A percentile compares a stretch with the other conserved stretches of the same genome.
Evolutionary conservation across 37 sponge, comb jelly and placozoan genomes (phyloP).

Genomic region (Ephydatia muelleri): DNA sequence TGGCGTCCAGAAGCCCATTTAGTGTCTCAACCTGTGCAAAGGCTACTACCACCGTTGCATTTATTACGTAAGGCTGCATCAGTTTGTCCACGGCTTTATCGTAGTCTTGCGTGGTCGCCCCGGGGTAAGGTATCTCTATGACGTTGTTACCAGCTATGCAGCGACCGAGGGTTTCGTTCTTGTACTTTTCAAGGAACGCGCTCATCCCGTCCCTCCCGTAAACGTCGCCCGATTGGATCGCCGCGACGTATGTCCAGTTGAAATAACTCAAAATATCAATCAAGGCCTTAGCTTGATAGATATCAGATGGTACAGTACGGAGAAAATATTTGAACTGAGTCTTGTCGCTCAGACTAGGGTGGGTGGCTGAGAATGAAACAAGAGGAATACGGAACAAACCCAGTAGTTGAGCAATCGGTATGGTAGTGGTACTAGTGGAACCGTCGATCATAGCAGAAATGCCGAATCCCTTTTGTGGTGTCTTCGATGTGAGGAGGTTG

Average conservation of each 20-base stretch:
- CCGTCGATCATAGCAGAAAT: conserved; percentile 77
- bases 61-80: conserved; percentile 21
- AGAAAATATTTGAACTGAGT: conserved; percentile 73
- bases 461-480: background rate
- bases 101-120: conserved; percentile 1
- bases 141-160: conserved; percentile 19
- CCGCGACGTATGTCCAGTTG: conserved; percentile 69
- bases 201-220: conserved; percentile 49
- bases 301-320: conserved; percentile 81
- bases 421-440: conserved; percentile 51
- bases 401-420: conserved; percentile 62
- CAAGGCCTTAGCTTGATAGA: conserved; percentile 72
- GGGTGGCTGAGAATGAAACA: conserved; percentile 75
- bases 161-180: background rate
- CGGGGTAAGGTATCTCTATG: background rate
- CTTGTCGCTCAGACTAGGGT: conserved; percentile 64
- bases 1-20: conserved; percentile 17
- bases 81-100: conserved; percentile 13
- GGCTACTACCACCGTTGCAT: conserved; percentile 51
- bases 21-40: conserved; percentile 59
- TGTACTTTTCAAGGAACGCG: conserved; percentile 10
- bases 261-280: conserved; percentile 44
- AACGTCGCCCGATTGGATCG: conserved; percentile 32
- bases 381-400: conserved; percentile 72
- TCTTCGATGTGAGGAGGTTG: conserved; percentile 18